Conservation (phyloP, 30 jellyfish, hydroid and myxozoan genomes). For the Nemopilema nomurai region DNA sequence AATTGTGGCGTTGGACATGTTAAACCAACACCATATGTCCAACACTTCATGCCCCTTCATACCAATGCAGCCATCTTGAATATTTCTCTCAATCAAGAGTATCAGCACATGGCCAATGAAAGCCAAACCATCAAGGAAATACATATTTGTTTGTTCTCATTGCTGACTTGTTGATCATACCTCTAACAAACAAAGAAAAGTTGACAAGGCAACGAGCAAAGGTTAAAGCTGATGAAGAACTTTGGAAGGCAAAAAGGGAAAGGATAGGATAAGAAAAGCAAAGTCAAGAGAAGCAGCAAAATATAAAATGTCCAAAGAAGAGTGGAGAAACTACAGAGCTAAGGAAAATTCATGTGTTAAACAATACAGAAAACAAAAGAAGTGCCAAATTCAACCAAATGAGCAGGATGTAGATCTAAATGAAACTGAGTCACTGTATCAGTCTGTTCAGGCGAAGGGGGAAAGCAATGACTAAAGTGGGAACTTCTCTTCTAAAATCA, state of each 20-base stretch:
- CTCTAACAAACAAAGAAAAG: constrained; percentile 30
- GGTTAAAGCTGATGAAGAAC: constrained; percentile 36
- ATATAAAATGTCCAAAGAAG: constrained; percentile 43
- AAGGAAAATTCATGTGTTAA: constrained; percentile 19
- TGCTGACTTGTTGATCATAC: constrained; percentile 24
- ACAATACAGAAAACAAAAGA: constrained; percentile 44
- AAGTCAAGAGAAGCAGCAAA: constrained; percentile 52
- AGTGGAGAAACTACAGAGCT: constrained; percentile 27
- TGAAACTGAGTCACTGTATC: constrained; percentile 21
- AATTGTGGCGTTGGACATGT: constrained; percentile 20
- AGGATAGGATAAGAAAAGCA: constrained; percentile 36
- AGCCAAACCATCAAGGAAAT: constrained; percentile 10
- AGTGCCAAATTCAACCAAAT: constrained; percentile 13
- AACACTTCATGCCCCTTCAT: constrained; percentile 4
- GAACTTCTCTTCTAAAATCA: constrained; percentile 11
- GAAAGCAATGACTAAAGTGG: constrained; percentile 31
- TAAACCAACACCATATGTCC: constrained; percentile 34
- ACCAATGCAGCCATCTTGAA: constrained; percentile 1
- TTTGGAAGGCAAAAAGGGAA: constrained; percentile 46
- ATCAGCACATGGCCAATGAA: constrained; percentile 2
- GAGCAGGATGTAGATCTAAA: constrained; percentile 1
- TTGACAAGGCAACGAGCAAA: constrained; percentile 28
- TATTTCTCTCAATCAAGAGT: constrained; percentile 11
- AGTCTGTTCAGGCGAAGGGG: constrained; percentile 37
- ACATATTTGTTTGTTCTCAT: constrained; percentile 9